A percentile compares a stretch with the other conserved stretches of the same genome.
Evolutionary conservation across 2,888 invertebrate genomes (phyloP).

Genomic region (Lobophora halterata): DNA sequence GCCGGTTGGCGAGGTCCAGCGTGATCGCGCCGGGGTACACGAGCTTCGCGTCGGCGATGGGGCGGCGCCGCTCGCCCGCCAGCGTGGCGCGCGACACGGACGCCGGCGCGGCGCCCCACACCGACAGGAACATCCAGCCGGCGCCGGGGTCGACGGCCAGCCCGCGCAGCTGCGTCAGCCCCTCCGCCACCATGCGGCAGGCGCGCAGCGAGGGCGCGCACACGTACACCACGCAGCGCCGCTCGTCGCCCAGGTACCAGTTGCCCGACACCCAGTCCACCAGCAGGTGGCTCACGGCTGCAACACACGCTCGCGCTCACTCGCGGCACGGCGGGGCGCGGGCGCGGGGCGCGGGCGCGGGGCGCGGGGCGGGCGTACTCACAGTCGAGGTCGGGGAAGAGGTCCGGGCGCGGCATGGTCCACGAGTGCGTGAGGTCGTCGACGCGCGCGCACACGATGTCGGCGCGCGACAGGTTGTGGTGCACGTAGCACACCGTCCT

Average conservation of each 20-base stretch:
- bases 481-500: constrained; percentile 87
- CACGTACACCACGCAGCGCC: constrained; percentile 85
- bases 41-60: constrained; percentile 84
- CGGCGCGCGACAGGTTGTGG: constrained; percentile 77
- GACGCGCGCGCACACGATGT: constrained; percentile 84
- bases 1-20: constrained; percentile 85
- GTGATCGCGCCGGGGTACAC: constrained; percentile 89
- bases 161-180: constrained; percentile 85
- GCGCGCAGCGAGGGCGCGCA: constrained; percentile 82
- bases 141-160: constrained; percentile 85
- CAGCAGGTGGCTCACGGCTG: constrained; percentile 87
- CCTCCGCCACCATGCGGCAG: constrained; percentile 86
- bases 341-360: background rate
- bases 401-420: constrained; percentile 79
- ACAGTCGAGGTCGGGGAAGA: constrained; percentile 84
- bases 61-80: constrained; percentile 81
- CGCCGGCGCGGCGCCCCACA: constrained; percentile 85
- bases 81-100: constrained; percentile 83
- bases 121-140: constrained; percentile 85
- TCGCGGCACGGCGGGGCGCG: background rate
- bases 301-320: constrained; percentile 15
- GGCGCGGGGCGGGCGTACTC: constrained; percentile 43
- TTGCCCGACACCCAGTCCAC: constrained; percentile 92
- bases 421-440: constrained; percentile 82
- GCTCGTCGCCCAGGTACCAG: constrained; percentile 91